Base-by-base conservation (phyloP, 2,888 invertebrate genomes). In the Eupithecia tripunctaria region DNA sequence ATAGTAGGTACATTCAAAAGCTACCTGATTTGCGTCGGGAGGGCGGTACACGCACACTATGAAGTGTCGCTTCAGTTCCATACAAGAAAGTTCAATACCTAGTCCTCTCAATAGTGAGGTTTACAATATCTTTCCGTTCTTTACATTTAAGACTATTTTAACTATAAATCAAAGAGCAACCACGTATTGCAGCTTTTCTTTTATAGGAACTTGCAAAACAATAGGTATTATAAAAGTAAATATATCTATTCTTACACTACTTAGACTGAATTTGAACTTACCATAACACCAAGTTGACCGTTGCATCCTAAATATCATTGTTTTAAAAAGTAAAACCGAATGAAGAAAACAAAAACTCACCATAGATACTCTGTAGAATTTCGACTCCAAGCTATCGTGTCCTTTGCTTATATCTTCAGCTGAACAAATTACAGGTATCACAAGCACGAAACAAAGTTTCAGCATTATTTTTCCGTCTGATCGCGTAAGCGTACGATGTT, bases 311-410 rank as follows among this genome's bases (percentile, higher is more conserved):
- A 21, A 51, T 51, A 21, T 21, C 10, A 27, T 25, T 27, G 21
- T 27, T 18, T 8, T 5, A 18, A 60, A 18, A 29, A 60, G 29
- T 1, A 18, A 27, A 59, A 27, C 18, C 10, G 2, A 15, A 60
- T 60, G 29, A 15, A 27, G 7, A 10, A 60, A 60, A 29, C 2
- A 60, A 8, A 29, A 3, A 63, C 62, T 63, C 32, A 63, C 62
- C 62, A 63, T 63, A 63, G 62, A 63, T 2, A 63, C 62, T n/a
- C 62, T 36, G 36, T 63, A 63, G 10, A 36, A 36, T 12, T n/a
- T 63, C 6, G 29, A 32, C 10, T 63, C 62, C 7, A 29, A 27
- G n/a, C 2, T 15, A 29, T 63, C 32, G 2, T 8, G 62, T 63
- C n/a, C 12, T 10, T 36, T 63, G 10, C n/a, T 5, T 12, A 12